Base-by-base conservation (phyloP, 2,888 invertebrate genomes). In the Tipula helvola region DNA sequence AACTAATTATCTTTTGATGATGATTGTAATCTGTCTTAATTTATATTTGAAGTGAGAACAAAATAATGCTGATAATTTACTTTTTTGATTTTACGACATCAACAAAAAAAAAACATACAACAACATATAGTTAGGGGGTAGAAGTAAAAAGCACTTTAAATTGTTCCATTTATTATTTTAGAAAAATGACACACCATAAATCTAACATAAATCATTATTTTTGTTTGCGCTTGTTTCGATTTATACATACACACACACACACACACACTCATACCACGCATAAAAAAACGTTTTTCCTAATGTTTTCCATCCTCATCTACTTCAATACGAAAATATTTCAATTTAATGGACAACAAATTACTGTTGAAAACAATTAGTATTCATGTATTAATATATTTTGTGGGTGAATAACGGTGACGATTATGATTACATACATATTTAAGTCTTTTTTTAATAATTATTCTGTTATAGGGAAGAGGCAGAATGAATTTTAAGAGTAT, bases 21-120 rank as follows among this genome's bases (percentile, higher is more conserved):
- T 71, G 71, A 71, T 71, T 71, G 71, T 71, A 71, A 71, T 71
- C 71, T 71, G 71, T 71, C 71, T 71, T 71, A 71, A 71, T 71
- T 71, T 71, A 71, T 71, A 71, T 57, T 71, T 71, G 71, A 71
- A 71, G 71, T 71, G 71, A 71, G 71, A 71, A 71, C 71, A 71
- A 71, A 71, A 71, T 71, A 71, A 71, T 71, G 71, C 71, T 71
- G 71, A 71, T 71, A 71, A 71, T 71, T 71, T 71, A 71, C 71
- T 71, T 71, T 71, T 71, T 71, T 71, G 71, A 71, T 71, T 71
- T 71, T 71, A 71, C 71, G 71, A 18, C 71, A 71, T 0, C 71
- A 28, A 18, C 71, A 71, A 3, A 28, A 18, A 28, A 18, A 71
- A 71, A 71, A 71, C 39, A 71, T 52, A 4, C 4, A 8, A n/a